Evolutionary conservation across 2,888 invertebrate species (phyloP), one percentile per base, ranked within the genome.

Genomic region (Sarcophaga rosellei): DNA sequence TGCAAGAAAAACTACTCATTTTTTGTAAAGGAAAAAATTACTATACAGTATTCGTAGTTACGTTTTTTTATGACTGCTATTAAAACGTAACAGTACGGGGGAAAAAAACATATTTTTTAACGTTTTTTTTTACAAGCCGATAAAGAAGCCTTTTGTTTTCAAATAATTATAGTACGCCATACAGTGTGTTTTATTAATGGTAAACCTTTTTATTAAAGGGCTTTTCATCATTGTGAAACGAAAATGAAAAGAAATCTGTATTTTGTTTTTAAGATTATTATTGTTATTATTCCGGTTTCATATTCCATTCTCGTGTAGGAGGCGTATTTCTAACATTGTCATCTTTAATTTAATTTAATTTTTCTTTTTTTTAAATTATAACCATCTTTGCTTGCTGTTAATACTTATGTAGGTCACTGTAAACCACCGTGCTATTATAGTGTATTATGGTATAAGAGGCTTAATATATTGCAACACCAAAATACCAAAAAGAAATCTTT

Each of bases 1-100:
- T 87, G 82, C 82, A 82, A 84, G 57, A 35, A 76, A 66, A 81
- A 84, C 78, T 81, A 62, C 62, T 84, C 76, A 65, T 84, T 84
- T 84, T 84, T 35, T 35, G 8, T 35, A 35, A 35, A 10, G 35
- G 35, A 35, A 35, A 2, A 35, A 35, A 35, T 35, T 35, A 35
- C 35, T 35, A 8, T 10, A 35, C 10, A 35, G 35, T 35, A 35
- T 35, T 35, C 35, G 35, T 35, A 35, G 35, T 35, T 35, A 35
- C 35, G 3, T 35, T 35, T 35, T 35, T 35, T 35, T 35, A 35
- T 35, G 35, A 35, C 8, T 35, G 35, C 35, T 35, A 35, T 35
- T 35, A 35, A 35, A 35, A 35, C 35, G 2, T 35, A 35, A 35
- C 2, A 35, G 35, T 35, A 10, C 35, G 35, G 35, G 35, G 35